Evolutionary conservation across 1,140 invertebrate species (phyloP).

Genomic region (Melitaea cinxia): DNA sequence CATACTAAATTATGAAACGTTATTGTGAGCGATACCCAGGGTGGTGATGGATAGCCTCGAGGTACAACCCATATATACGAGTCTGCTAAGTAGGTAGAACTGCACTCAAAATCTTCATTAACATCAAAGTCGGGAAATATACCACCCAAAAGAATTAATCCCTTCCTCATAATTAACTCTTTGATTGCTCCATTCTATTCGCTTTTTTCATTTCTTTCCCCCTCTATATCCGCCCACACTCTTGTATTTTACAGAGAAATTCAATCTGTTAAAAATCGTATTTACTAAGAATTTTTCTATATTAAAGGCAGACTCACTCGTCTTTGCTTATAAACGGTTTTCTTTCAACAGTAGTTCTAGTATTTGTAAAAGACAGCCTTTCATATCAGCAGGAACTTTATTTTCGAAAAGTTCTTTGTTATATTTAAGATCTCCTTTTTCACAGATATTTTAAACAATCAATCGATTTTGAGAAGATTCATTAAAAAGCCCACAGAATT

Average conservation of each 20-base stretch:
- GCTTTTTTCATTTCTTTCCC: conserved; percentile 60
- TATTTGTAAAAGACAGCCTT: conserved; percentile 56
- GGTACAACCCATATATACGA: conserved; percentile 81
- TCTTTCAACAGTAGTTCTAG: conserved; percentile 57
- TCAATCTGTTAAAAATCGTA: conserved; percentile 44
- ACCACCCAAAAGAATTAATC: conserved; percentile 79
- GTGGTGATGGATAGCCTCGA: conserved; percentile 61
- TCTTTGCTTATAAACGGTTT: conserved; percentile 65
- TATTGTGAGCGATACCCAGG: conserved; percentile 73
- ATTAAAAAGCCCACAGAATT: conserved; percentile 62
- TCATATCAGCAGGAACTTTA: conserved; percentile 59
- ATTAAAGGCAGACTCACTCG: conserved; percentile 43
- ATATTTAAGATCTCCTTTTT: conserved; percentile 47
- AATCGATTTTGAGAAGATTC: conserved; percentile 56
- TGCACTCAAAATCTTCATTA: conserved; percentile 78
- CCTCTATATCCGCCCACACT: conserved; percentile 58
- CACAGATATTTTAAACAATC: conserved; percentile 54
- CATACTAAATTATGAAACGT: conserved; percentile 77
- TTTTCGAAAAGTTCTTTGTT: conserved; percentile 47
- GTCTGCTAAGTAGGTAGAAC: conserved; percentile 78
- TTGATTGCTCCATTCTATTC: conserved; percentile 77
- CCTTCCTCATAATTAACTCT: conserved; percentile 61
- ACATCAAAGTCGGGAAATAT: conserved; percentile 82
- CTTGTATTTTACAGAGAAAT: conserved; percentile 51
- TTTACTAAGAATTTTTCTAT: conserved; percentile 60